Base-by-base conservation (phyloP, 2,797 vertebrate species). In the Enteromius paludinosus region DNA sequence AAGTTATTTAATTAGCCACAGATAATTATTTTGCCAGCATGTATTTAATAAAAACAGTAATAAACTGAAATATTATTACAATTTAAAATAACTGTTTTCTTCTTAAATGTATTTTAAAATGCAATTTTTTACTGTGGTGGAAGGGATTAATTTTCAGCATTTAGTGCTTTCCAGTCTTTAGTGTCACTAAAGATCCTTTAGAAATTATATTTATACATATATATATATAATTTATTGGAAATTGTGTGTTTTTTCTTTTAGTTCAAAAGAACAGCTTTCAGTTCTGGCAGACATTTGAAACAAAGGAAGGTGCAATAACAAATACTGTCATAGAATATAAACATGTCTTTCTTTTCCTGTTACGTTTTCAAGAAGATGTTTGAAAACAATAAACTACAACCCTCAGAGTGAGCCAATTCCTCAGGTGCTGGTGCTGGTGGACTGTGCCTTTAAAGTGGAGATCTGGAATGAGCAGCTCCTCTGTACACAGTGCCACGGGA, bases 401-500 rank as follows among this genome's bases (percentile, higher is more conserved):
- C 43, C 5, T n/a, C 18, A 65, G 12, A 0, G n/a, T 10, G 18
- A 18, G 6, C 0, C 41, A 77, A 15, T 47, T 77, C 25, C 7
- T 47, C 38, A 38, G 3, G 71, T 54, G 65, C 15, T 28, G 28
- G 33, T 0, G 6, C 23, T 56, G 49, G 35, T 59, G 78, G 62
- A 78, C 71, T 74, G 71, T 74, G 30, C 1, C 23, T 76, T 76
- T 62, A 18, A 77, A 30, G 41, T 30, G 38, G 38, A 77, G 38
- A 66, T 78, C 14, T 79, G 59, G 18, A 77, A 28, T n/a, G 41
- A 64, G 18, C 23, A 79, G 49, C 6, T 43, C 17, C 17, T 59
- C 52, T 45, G 12, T 38, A 70, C n/a, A 70, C 78, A 45, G 66
- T 70, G 65, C 59, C 52, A 79, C 66, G 56, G 38, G 17, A 80